These are phyloP conservation scores for Phalanger gymnotis DNA, from an alignment of 2,797 vertebrate species.

Conservation along the genomic window DNA sequence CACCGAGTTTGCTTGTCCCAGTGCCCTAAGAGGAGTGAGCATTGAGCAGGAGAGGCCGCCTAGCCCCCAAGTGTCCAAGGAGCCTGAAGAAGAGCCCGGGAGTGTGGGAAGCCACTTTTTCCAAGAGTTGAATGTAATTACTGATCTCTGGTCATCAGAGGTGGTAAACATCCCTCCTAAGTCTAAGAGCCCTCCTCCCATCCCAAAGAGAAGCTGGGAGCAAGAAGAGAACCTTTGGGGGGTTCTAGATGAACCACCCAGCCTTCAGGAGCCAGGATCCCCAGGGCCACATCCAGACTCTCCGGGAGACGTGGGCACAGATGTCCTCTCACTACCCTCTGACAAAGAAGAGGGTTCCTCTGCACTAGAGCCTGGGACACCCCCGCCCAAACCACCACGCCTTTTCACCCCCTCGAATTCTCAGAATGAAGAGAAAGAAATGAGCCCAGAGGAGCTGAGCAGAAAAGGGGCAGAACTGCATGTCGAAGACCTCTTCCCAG, in stretches of 20 bases:
- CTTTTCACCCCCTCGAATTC: constrained; percentile 51
- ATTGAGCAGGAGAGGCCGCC: constrained; percentile 39
- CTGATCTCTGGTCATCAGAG: constrained; percentile 74
- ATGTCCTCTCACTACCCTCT: background rate
- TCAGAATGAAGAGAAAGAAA: background rate
- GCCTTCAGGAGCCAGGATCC: background rate
- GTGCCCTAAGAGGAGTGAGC: constrained; percentile 71
- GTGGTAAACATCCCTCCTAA: constrained; percentile 70
- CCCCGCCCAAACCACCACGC: constrained; percentile 81
- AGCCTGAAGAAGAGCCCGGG: background rate
- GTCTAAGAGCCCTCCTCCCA: constrained; percentile 44
- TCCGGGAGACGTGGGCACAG: background rate
- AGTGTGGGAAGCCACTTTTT: constrained; percentile 21
- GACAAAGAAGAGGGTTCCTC: background rate
- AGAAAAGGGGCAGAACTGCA: background rate
- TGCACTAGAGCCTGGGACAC: background rate
- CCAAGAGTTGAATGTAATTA: constrained; percentile 13
- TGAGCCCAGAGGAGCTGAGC: accelerated
- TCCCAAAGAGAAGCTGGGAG: background rate
- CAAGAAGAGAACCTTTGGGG: background rate
- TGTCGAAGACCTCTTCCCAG: background rate
- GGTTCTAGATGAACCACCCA: constrained; percentile 24
- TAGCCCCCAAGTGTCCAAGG: accelerated
- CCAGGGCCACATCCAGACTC: background rate
- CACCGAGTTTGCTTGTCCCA: constrained; percentile 61